Percentiles rank a stretch among this genome's conserved stretches.
Conservation (phyloP, 2,888 invertebrate species). For the Thumatha senex region DNA sequence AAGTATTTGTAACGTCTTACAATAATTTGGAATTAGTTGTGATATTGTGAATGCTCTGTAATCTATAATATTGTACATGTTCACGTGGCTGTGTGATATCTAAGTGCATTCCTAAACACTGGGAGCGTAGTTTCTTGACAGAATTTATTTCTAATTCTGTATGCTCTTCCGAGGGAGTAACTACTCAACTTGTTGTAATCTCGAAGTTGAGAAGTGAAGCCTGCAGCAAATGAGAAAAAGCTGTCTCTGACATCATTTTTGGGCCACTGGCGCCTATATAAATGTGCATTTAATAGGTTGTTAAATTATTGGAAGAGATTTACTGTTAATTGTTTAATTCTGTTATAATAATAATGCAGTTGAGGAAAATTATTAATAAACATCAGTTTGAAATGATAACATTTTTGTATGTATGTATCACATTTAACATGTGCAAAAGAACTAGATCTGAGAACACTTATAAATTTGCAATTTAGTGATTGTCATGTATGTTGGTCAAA, state of each 20-base stretch:
- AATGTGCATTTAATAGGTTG: constrained; percentile 80
- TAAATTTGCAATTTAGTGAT: constrained; percentile 24
- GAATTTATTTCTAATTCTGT: constrained; percentile 62
- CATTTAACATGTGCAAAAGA: constrained; percentile 29
- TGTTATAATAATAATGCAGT: constrained; percentile 59
- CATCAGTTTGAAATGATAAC: constrained; percentile 32
- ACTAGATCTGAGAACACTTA: constrained; percentile 38
- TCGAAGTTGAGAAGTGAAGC: constrained; percentile 37
- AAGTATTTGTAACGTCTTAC: constrained; percentile 14
- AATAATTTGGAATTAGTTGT: constrained; percentile 9
- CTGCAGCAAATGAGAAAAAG: constrained; percentile 28
- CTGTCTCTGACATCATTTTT: constrained; percentile 44
- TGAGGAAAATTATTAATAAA: constrained; percentile 43
- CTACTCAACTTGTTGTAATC: constrained; percentile 29
- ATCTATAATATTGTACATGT: constrained; percentile 33
- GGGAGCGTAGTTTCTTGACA: constrained; percentile 68
- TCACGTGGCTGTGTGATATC: constrained; percentile 72
- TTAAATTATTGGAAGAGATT: constrained; percentile 76
- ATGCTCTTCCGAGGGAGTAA: constrained; percentile 49
- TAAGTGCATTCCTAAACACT: constrained; percentile 71
- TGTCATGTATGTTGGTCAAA: constrained; percentile 20
- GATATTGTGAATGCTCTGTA: constrained; percentile 23
- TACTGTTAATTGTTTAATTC: constrained; percentile 76
- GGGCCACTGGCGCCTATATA: constrained; percentile 60
- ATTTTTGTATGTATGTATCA: constrained; percentile 19